These are phyloP conservation scores for Clistopyga incitator DNA, from an alignment of 2,888 invertebrate genomes.

Conservation along the genomic window DNA sequence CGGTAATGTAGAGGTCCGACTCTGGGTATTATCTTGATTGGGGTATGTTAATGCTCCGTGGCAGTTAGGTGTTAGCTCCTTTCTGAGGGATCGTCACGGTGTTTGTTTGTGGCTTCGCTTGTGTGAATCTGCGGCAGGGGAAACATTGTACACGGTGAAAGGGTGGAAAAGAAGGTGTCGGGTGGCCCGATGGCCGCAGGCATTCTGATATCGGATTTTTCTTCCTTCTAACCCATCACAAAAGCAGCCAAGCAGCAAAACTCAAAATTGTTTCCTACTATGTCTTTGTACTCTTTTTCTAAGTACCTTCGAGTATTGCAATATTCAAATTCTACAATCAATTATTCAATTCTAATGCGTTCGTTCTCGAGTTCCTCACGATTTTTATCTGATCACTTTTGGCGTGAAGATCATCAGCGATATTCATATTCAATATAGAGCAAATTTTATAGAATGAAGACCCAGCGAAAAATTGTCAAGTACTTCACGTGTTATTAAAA, in stretches of 20 bases:
- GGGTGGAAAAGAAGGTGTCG: background rate
- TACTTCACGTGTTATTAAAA: too few relatives aligned
- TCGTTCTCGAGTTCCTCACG: too few relatives aligned
- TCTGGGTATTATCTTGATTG: slow-evolving; percentile 74
- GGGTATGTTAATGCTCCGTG: slow-evolving; percentile 71
- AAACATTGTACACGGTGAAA: background rate
- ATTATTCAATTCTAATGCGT: too few relatives aligned
- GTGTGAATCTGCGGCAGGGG: background rate
- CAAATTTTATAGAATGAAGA: too few relatives aligned
- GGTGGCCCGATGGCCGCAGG: background rate
- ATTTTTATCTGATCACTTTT: too few relatives aligned
- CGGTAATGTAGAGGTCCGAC: slow-evolving; percentile 43
- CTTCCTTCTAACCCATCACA: background rate
- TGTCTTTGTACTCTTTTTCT: background rate
- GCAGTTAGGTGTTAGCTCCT: slow-evolving; percentile 67
- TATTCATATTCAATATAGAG: too few relatives aligned
- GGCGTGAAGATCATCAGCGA: too few relatives aligned
- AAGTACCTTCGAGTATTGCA: background rate
- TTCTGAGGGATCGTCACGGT: background rate
- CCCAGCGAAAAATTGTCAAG: too few relatives aligned
- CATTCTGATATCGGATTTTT: slow-evolving; percentile 9
- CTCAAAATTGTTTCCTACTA: background rate
- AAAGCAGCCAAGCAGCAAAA: background rate
- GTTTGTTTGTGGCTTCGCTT: slow-evolving; percentile 63
- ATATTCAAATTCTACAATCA: too few relatives aligned